Conservation (phyloP, 2,888 invertebrate genomes). For the Agrotis segetum region DNA sequence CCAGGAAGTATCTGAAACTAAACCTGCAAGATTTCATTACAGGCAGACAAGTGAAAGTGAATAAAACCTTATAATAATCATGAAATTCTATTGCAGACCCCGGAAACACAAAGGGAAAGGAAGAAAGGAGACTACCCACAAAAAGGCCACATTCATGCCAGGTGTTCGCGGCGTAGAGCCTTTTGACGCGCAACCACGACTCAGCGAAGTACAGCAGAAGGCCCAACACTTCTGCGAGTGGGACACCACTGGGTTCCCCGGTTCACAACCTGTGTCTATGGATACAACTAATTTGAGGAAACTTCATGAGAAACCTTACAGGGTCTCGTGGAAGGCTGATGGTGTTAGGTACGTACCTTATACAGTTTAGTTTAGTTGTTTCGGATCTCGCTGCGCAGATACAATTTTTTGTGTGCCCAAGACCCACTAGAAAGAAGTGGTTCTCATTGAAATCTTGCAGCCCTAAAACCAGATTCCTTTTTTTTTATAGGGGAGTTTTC, state of each 20-base stretch:
- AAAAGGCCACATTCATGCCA: slow-evolving; percentile 95
- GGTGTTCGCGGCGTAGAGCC: slow-evolving; percentile 95
- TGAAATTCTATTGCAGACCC: slow-evolving; percentile 49
- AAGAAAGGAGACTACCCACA: slow-evolving; percentile 90
- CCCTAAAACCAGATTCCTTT: no score
- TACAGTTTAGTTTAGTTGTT: background rate
- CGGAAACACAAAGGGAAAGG: slow-evolving; percentile 79
- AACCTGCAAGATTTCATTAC: no score
- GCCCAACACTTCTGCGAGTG: slow-evolving; percentile 95
- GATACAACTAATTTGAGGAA: slow-evolving; percentile 94
- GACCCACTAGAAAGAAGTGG: no score
- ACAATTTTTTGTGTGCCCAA: no score
- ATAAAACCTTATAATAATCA: no score
- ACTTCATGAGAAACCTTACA: slow-evolving; percentile 95
- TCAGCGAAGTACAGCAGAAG: slow-evolving; percentile 93
- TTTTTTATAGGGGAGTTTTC: no score
- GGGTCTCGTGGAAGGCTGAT: slow-evolving; percentile 99
- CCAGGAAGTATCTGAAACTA: no score
- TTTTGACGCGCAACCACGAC: slow-evolving; percentile 91
- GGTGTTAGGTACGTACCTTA: slow-evolving; percentile 94
- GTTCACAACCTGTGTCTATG: slow-evolving; percentile 99
- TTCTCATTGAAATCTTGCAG: no score
- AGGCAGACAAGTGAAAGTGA: no score
- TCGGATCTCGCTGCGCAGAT: no score
- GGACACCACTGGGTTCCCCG: slow-evolving; percentile 96